Percentiles rank a stretch among this genome's conserved stretches.
These are phyloP conservation scores for Calosoma granatense DNA, from an alignment of 1,140 invertebrate genomes.

Conservation along the genomic window DNA sequence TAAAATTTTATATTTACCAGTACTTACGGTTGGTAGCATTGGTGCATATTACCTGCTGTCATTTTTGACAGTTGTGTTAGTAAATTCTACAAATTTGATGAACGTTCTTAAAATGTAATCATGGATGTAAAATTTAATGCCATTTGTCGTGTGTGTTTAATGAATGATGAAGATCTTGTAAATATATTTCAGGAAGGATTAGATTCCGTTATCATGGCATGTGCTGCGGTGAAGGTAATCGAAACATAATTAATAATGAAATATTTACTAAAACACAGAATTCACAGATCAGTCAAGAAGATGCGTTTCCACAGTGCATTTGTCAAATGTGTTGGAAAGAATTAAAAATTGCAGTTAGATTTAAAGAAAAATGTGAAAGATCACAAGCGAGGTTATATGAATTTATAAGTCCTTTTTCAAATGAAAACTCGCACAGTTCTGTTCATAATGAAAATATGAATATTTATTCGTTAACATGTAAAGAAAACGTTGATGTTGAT, in stretches of 20 bases:
- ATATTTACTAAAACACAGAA: neutral
- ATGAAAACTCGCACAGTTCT: no score
- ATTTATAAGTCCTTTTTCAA: neutral
- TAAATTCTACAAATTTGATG: no score
- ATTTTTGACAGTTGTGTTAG: neutral
- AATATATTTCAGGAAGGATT: neutral
- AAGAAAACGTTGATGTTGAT: no score
- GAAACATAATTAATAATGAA: neutral
- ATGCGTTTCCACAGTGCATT: slow-evolving; percentile 13
- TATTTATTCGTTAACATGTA: no score
- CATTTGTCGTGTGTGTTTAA: slow-evolving; percentile 1
- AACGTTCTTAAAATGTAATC: no score
- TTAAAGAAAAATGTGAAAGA: slow-evolving; percentile 12
- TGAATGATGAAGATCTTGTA: neutral
- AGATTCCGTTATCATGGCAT: neutral
- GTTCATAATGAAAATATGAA: no score
- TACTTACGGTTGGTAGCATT: no score
- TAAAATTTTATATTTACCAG: no score
- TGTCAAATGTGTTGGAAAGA: slow-evolving; percentile 10
- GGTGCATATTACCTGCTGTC: no score
- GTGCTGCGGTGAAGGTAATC: neutral
- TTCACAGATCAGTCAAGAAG: slow-evolving; percentile 10
- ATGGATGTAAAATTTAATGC: neutral
- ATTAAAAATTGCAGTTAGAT: slow-evolving; percentile 7
- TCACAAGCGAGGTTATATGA: neutral